Percentiles rank a stretch among this genome's conserved stretches.
These are phyloP conservation scores for Pachyramphus minor DNA, from an alignment of 2,113 vertebrate species.

Conservation along the genomic window DNA sequence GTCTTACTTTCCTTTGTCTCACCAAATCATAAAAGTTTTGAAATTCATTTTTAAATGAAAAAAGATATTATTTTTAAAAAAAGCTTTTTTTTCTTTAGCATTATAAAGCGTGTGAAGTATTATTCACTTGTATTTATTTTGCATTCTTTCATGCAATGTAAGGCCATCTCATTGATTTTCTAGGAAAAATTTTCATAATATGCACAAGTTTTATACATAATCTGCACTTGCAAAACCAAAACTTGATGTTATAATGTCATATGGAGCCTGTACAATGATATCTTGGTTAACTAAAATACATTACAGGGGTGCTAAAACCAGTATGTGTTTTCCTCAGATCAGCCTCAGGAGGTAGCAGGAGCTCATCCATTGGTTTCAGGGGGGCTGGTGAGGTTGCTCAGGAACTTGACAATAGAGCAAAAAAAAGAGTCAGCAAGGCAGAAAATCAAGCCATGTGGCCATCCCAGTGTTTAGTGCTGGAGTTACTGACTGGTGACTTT, in stretches of 20 bases:
- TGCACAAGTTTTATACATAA: neutral
- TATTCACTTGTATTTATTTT: neutral
- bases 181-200: neutral
- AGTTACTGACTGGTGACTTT: neutral
- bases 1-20: neutral
- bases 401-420: neutral
- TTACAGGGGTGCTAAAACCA: neutral
- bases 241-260: neutral
- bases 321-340: neutral
- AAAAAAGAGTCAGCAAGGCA: neutral
- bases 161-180: neutral
- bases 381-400: neutral
- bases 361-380: neutral
- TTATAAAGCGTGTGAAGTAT: neutral
- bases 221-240: neutral
- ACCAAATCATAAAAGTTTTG: neutral
- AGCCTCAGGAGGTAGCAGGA: neutral
- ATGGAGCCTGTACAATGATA: neutral
- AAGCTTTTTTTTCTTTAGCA: neutral
- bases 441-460: neutral
- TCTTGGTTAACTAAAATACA: neutral
- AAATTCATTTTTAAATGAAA: neutral
- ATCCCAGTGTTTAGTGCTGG: neutral
- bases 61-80: accelerated
- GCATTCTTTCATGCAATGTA: neutral